Evolutionary conservation across 2,113 vertebrate genomes (phyloP).

Genomic region (Dromaius novaehollandiae): DNA sequence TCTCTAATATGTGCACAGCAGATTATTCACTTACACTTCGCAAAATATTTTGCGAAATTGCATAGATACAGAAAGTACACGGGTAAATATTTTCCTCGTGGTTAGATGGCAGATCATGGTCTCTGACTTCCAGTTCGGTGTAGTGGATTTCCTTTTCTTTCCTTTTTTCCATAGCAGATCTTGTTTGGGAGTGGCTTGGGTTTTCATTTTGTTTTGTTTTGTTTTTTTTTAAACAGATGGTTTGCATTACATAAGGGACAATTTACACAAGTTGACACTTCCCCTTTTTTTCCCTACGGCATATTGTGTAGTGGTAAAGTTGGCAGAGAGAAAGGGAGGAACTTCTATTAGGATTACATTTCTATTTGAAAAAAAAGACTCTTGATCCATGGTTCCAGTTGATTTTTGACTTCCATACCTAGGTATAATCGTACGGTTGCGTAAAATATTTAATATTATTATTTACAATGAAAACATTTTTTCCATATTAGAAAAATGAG

Average conservation of each 20-base stretch:
- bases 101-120: slow-evolving; percentile 17
- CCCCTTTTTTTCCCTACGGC: slow-evolving; percentile 65
- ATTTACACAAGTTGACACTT: slow-evolving; percentile 71
- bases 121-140: slow-evolving; percentile 3
- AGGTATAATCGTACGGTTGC: background rate
- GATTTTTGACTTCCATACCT: slow-evolving; percentile 19
- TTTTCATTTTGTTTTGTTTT: slow-evolving; percentile 63
- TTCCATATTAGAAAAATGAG: background rate
- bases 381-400: background rate
- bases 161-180: slow-evolving; percentile 28
- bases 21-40: background rate
- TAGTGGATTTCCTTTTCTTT: slow-evolving; percentile 29
- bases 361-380: slow-evolving; percentile 15
- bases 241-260: slow-evolving; percentile 68
- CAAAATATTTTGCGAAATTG: slow-evolving; percentile 33
- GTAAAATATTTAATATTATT: background rate
- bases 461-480: background rate
- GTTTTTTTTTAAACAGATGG: slow-evolving; percentile 60
- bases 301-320: slow-evolving; percentile 66
- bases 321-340: slow-evolving; percentile 55
- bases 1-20: background rate
- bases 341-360: slow-evolving; percentile 52
- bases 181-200: slow-evolving; percentile 41
- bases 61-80: slow-evolving; percentile 2
- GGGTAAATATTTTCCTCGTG: slow-evolving; percentile 32